Evolutionary conservation across 2,888 invertebrate species (phyloP).

Genomic region (Petrolisthes cinctipes): DNA sequence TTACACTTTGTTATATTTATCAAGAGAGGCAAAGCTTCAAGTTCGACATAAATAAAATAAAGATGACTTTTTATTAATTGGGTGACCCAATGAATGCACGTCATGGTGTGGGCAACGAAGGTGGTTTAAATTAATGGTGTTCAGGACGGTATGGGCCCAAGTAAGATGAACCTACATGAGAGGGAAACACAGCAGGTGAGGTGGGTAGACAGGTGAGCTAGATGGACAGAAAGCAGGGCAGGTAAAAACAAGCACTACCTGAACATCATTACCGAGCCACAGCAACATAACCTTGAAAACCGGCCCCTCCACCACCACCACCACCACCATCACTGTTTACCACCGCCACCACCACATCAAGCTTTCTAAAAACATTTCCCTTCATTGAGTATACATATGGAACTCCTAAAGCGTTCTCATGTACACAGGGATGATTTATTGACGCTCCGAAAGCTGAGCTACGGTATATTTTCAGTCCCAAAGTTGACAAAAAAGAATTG

Average conservation of each 20-base stretch:
- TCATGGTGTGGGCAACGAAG: too few species aligned
- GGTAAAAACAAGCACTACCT: conserved; percentile 22
- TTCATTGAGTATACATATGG: too few species aligned
- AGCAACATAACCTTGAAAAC: conserved; percentile 46
- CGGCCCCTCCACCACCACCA: conserved; percentile 22
- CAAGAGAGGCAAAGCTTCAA: too few species aligned
- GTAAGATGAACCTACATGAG: background rate
- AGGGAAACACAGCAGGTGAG: background rate
- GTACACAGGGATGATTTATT: too few species aligned
- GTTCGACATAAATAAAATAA: too few species aligned
- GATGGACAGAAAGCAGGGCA: conserved; percentile 17
- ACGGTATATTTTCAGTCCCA: background rate
- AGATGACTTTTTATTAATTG: too few species aligned
- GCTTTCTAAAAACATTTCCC: background rate
- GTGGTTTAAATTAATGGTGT: too few species aligned
- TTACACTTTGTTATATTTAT: too few species aligned
- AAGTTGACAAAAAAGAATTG: background rate
- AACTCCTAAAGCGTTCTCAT: too few species aligned
- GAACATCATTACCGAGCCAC: background rate
- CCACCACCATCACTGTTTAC: background rate
- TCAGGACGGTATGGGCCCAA: background rate
- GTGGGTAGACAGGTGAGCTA: background rate
- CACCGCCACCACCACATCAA: background rate
- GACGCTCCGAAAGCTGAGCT: background rate
- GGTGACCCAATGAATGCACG: too few species aligned